Evolutionary conservation across 2,797 vertebrate genomes (phyloP).

Genomic region (Loriculus beryllinus): DNA sequence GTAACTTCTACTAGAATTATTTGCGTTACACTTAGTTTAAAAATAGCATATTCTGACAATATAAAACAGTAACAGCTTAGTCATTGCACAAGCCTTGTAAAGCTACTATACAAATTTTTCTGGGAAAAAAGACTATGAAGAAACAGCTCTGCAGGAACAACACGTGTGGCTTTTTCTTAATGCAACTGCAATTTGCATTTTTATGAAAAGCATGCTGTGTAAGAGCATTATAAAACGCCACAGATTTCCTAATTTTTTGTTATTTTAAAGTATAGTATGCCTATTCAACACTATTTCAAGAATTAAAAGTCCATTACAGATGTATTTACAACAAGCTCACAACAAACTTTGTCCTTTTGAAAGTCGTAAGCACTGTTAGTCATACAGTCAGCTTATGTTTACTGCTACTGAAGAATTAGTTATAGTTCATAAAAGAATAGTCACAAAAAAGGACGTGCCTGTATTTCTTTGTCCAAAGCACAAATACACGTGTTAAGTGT

Average conservation of each 20-base stretch:
- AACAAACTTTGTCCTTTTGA: neutral
- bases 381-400: neutral
- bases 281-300: neutral
- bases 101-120: neutral
- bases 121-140: conserved; percentile 6
- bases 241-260: neutral
- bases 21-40: neutral
- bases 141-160: conserved; percentile 16
- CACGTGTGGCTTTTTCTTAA: neutral
- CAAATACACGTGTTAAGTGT: neutral
- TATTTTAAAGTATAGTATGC: neutral
- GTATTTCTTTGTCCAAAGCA: neutral
- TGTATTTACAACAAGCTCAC: neutral
- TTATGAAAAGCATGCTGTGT: neutral
- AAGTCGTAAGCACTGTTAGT: neutral
- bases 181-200: neutral
- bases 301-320: neutral
- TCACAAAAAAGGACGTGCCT: accelerated
- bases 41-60: neutral
- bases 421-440: neutral
- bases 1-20: neutral
- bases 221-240: neutral
- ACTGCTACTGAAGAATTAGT: neutral
- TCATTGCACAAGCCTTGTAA: neutral
- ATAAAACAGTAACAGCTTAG: neutral